These are phyloP conservation scores for Nothobranchius furzeri DNA, from an alignment of 2,113 vertebrate species.

Conservation along the genomic window DNA sequence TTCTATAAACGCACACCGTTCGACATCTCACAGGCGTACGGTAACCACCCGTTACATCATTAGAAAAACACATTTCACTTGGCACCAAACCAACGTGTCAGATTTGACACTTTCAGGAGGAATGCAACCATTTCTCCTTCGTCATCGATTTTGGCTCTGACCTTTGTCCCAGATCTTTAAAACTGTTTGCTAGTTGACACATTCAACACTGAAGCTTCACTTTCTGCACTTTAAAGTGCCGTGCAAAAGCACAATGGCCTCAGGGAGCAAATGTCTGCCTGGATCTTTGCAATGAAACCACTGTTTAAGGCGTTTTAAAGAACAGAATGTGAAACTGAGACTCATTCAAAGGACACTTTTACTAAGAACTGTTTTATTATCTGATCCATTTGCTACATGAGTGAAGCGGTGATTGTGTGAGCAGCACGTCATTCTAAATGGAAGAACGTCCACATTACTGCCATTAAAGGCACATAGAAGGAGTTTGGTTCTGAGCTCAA, in stretches of 20 bases:
- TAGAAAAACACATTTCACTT: background rate
- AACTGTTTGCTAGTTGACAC: slow-evolving; percentile 18
- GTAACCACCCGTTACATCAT: background rate
- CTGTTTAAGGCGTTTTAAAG: slow-evolving; percentile 10
- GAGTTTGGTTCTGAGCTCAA: background rate
- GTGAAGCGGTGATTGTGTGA: background rate
- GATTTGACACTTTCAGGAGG: background rate
- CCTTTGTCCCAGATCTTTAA: slow-evolving; percentile 9
- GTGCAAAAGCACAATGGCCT: slow-evolving; percentile 22
- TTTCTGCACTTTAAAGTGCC: slow-evolving; percentile 16
- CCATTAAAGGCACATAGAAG: background rate
- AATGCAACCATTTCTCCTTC: background rate
- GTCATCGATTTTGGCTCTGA: background rate
- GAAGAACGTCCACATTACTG: background rate
- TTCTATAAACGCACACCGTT: background rate
- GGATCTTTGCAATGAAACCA: slow-evolving; percentile 20
- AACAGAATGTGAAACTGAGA: background rate
- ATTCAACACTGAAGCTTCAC: slow-evolving; percentile 8
- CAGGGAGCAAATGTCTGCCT: background rate
- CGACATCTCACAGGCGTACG: slow-evolving; percentile 7
- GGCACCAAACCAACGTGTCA: background rate
- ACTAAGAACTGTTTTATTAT: too few relatives aligned
- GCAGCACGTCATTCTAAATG: too few relatives aligned
- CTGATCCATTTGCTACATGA: too few relatives aligned
- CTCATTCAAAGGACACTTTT: too few relatives aligned